phyloP scores from a whole-genome alignment of 2,797 vertebrate genomes.

The Lagodon rhomboides region DNA sequence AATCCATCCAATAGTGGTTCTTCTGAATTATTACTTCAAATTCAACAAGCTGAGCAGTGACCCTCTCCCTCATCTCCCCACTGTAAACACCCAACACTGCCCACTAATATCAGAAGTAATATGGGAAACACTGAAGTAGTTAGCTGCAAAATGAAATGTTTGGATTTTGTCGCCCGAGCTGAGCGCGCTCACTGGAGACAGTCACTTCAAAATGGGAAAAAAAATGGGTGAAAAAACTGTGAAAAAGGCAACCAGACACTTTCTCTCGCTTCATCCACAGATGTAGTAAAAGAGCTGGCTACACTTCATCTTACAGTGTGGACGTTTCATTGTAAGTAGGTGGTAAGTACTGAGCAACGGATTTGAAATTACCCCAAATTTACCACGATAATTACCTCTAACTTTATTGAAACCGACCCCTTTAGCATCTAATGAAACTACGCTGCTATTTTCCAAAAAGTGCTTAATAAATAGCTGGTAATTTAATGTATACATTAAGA shows the following conservation, averaged over 20 bases:
- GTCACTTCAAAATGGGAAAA: background rate
- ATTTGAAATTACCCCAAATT: too few species aligned
- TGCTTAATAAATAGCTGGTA: too few species aligned
- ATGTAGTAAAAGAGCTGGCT: background rate
- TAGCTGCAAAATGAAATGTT: conserved; percentile 45
- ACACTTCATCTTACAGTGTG: too few species aligned
- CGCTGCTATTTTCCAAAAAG: too few species aligned
- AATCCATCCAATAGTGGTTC: conserved; percentile 1
- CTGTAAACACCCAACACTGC: conserved; percentile 18
- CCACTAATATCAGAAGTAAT: conserved; percentile 24
- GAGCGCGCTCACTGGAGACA: background rate
- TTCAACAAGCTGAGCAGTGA: conserved; percentile 7
- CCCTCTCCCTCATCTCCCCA: background rate
- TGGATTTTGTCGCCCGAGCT: conserved; percentile 23
- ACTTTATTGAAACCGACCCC: too few species aligned
- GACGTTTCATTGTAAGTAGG: too few species aligned
- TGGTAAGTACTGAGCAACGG: too few species aligned
- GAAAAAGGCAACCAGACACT: background rate
- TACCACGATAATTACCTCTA: too few species aligned
- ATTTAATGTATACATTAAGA: too few species aligned
- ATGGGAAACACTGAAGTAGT: conserved; percentile 1
- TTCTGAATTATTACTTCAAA: background rate
- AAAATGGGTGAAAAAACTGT: background rate
- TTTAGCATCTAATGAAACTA: too few species aligned
- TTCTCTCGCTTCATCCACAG: background rate